Evolutionary conservation across 2,113 vertebrate species (phyloP), one percentile per base, ranked within the genome.

Genomic region (Cynocephalus volans): DNA sequence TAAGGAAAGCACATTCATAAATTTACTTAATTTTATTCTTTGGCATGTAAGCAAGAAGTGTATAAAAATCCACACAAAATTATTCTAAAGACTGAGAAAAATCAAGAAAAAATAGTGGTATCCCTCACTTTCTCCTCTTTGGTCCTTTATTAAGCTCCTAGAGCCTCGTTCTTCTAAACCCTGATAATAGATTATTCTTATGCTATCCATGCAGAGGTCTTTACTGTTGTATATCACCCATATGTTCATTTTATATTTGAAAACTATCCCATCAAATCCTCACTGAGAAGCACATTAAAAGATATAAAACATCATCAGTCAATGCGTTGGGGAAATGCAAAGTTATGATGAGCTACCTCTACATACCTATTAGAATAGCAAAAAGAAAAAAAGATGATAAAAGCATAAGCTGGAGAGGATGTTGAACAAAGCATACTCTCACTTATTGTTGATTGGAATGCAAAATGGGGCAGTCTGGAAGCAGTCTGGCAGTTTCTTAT

Each of bases 81-180:
- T 81, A 17, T 76, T 58, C 31, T 58, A 84, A 83, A 88, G 41
- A 77, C 92, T 76, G 45, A 86, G 36, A 81, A 88, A 72, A 88
- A 12, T 41, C 10, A 52, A 72, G 18, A 81, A 67, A 76, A 33
- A 67, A 58, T 56, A 60, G 54, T 23, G 19, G 36, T 69, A 6
- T 28, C 62, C 11, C 36, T 92, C 36, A 73, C 10, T 4, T 18
- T 58, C 5, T 91, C 13, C 8, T 18, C 28, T 45, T 41, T 89
- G 31, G 28, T 6, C 17, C 17, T 24, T 75, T 3, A 21, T 75
- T 23, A 92, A 23, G 8, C 58, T 75, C 17, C 17, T 14, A 52
- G 65, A 60, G 10, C 4, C 3, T 23, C 64, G 58, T 19, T 73
- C 33, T 73, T 81, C 83, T 50, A n/a, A 28, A 58, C 7, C 11